Evolutionary conservation across 2,113 vertebrate species (phyloP), one percentile per base, ranked within the genome.

Genomic region (Platycercus adscitus): DNA sequence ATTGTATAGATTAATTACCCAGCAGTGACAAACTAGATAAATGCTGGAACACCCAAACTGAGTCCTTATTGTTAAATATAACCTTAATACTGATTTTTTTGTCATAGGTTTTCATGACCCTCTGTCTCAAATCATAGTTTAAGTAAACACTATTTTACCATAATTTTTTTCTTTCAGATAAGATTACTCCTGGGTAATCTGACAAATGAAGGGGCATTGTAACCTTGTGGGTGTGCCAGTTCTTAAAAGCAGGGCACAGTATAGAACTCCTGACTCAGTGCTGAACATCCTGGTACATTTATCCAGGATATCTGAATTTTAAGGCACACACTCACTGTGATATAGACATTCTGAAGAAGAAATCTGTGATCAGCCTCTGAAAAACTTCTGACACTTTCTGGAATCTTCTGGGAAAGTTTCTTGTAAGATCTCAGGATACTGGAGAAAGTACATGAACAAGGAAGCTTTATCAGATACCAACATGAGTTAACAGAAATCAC

Each of bases 141-240:
- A 87, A 43, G 47, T 81, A 95, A 93, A 96, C 61, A 89, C 43
- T 33, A 68, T 95, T 96, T 60, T 89, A 46, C 11, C 50, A 37
- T 77, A 75, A 81, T 78, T 75, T 66, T 58, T 95, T 77, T n/a
- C 18, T 81, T 86, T 87, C 37, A 75, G 83, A 95, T 95, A 86
- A 95, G 64, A 53, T 70, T 52, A 10, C 25, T 78, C 7, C 25
- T 69, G 56, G 6, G 19, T 47, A 77, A 86, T n/a, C 31, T 78
- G 46, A 84, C 46, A 81, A 86, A 84, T 37, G 46, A 81, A 81
- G 37, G 39, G 25, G 4, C 37, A 75, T 86, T 89, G 64, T 91
- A 43, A 68, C 17, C 21, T 84, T 63, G n/a, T 73, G 81, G 64
- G 65, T 75, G 89, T 81, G 87, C 3, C 81, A 53, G 37, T 26